A percentile compares a stretch with the other conserved stretches of the same genome.
phyloP scores from a whole-genome alignment of 2,797 vertebrate species.

The Sebastes cheni region DNA sequence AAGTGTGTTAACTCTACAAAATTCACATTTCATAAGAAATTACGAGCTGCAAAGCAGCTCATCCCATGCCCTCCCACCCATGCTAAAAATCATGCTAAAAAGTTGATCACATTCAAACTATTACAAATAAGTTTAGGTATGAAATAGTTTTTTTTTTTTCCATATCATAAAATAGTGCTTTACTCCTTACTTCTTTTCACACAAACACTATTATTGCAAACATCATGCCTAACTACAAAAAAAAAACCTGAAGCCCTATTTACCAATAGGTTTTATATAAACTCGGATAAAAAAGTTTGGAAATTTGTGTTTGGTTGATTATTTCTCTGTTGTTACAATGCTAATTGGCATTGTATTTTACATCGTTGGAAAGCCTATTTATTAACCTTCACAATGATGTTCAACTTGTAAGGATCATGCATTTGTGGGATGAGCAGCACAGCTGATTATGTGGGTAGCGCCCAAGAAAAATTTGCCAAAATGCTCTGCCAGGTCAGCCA shows the following conservation, averaged over 20 bases:
- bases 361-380: too few relatives aligned
- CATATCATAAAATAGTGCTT: constrained; percentile 29
- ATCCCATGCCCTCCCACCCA: not conserved
- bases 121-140: constrained; percentile 40
- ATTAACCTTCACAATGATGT: too few relatives aligned
- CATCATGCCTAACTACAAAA: constrained; percentile 60
- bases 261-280: not conserved
- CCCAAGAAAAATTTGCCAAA: too few relatives aligned
- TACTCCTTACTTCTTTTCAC: constrained; percentile 4
- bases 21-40: constrained; percentile 14
- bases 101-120: constrained; percentile 29
- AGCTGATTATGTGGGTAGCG: too few relatives aligned
- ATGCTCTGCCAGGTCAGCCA: too few relatives aligned
- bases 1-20: constrained; percentile 13
- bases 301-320: too few relatives aligned
- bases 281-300: too few relatives aligned
- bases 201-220: constrained; percentile 38
- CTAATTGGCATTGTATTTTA: too few relatives aligned
- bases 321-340: too few relatives aligned
- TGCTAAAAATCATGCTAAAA: constrained; percentile 39
- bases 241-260: constrained; percentile 7
- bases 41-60: constrained; percentile 14
- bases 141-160: constrained; percentile 2
- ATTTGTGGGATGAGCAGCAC: too few relatives aligned
- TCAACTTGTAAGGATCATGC: too few relatives aligned